Base-by-base conservation (phyloP, 2,797 vertebrate species). In the Microchirus variegatus region DNA sequence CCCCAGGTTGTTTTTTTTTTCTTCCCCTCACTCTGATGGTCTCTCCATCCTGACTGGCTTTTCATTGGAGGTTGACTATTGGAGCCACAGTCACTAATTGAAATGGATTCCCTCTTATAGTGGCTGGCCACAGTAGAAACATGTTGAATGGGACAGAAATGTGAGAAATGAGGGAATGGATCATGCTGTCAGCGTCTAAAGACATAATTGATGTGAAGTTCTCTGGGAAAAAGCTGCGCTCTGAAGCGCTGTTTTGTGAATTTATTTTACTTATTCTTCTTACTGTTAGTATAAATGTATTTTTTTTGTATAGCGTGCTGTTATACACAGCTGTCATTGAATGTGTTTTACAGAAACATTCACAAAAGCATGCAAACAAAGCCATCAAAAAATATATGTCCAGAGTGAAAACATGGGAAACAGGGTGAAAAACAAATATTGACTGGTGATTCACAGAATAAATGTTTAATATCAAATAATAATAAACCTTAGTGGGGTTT, bases 81-180 rank as follows among this genome's bases (percentile, higher is more conserved):
- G 79, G 77, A 85, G 75, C 66, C 81, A 50, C 73, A 69, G 70
- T 64, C 70, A 56, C 73, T 81, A 84, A 89, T 86, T 87, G 82
- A 91, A 89, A 88, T 70, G 63, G 60, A 63, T 67, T 78, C 53
- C 69, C 67, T 88, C 59, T 70, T 74, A 78, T 76, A 75, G 83
- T 70, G 76, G 75, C 48, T 75, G 36, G n/a, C 65, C 54, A 54
- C 70, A 58, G 66, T 16, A 26, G 46, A 75, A 80, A 72, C 70
- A 64, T 70, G 73, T 75, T 51, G 62, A 70, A 63, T 56, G 72
- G 66, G 73, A 70, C 57, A 45, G 63, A 71, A 75, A 81, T 76
- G 70, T 71, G 50, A 65, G 72, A 59, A 59, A 62, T 19, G 22
- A 63, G 58, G 70, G 66, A 78, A 70, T 43, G 48, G 63, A 70